Evolutionary conservation across 2,888 invertebrate genomes (phyloP).

Genomic region (Conops quadrifasciatus): DNA sequence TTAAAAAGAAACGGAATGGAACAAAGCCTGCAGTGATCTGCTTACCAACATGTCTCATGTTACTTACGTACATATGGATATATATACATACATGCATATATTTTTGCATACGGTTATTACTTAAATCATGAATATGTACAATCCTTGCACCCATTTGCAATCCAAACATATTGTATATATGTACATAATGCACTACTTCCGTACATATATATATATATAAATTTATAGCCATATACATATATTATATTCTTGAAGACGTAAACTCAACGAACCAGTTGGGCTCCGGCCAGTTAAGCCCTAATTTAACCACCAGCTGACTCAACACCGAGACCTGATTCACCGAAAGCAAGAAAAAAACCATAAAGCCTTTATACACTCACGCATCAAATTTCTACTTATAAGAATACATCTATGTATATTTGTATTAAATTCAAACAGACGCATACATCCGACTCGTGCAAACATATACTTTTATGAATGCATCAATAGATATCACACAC

Average conservation of each 20-base stretch:
- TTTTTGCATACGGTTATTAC: no score
- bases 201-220: no score
- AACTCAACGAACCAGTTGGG: no score
- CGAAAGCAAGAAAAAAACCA: not conserved
- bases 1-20: not conserved
- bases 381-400: not conserved
- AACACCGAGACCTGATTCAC: not conserved
- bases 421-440: not conserved
- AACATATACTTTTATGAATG: not conserved
- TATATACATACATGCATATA: no score
- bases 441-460: not conserved
- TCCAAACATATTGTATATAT: no score
- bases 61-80: no score
- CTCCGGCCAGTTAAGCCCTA: constrained; percentile 4
- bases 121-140: no score
- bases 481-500: not conserved
- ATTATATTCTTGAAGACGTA: no score
- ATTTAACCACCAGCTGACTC: constrained; percentile 28
- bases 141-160: no score
- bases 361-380: not conserved
- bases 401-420: not conserved
- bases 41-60: no score
- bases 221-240: no score
- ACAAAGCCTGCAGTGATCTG: constrained; percentile 4
- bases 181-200: no score